Evolutionary conservation across 2,888 invertebrate genomes (phyloP), one percentile per base, ranked within the genome.

Genomic region (Lithodes maja): DNA sequence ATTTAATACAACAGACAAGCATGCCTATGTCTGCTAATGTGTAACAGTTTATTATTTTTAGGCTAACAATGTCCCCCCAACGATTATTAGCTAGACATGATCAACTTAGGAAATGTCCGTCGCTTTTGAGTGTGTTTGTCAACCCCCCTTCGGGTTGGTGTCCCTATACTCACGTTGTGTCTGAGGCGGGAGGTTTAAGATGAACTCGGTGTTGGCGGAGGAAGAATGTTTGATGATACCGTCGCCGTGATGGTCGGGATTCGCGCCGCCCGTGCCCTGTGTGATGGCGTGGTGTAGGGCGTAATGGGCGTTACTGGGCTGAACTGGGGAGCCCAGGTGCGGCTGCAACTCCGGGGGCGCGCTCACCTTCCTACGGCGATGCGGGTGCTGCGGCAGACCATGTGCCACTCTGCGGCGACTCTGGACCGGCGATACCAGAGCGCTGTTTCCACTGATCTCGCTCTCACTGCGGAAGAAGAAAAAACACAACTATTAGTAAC

Each of bases 281-380:
- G 3, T 12, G 79, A 9, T 79, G 54, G 75, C 12, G 80, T 83
- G 83, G 54, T 71, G 33, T 53, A 15, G 82, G 74, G 79, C 9
- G 71, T n/a, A 17, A 85, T 89, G 84, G 78, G 52, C 12, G 53
- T 78, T 52, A 54, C 82, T 50, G 86, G 68, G 78, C 54, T 78
- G 80, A 49, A 53, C 1, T 2, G 61, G 78, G 15, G 87, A 33
- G 68, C 85, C 69, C 9, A 91, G 85, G 84, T 91, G 91, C 17
- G 89, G 82, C 85, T 90, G 91, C 79, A 91, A 81, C 80, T 91
- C 91, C n/a, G 91, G 91, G 68, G 91, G 91, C 79, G 91, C 91
- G 91, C 91, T 91, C 88, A 91, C 90, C 91, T 91, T 91, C 83
- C 91, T 90, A 33, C 90, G 86, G 15, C 91, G 86, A 78, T 90